These are phyloP conservation scores for Plestiodon gilberti DNA, from an alignment of 2,113 vertebrate species.

Conservation along the genomic window DNA sequence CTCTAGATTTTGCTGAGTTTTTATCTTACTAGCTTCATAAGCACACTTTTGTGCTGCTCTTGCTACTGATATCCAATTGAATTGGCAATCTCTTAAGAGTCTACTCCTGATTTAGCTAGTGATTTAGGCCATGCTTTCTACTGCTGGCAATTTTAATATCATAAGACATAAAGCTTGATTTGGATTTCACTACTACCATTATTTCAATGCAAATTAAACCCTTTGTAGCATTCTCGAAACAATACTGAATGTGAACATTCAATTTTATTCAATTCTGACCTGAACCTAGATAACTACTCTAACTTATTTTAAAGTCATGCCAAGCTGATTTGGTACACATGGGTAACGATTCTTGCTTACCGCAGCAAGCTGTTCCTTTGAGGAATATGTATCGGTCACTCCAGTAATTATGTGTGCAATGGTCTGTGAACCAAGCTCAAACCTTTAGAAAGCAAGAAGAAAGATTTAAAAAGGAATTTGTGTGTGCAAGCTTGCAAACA, in stretches of 20 bases:
- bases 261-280: background rate
- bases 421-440: conserved; percentile 83
- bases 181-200: background rate
- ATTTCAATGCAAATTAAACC: background rate
- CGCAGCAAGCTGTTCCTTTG: conserved; percentile 81
- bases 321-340: background rate
- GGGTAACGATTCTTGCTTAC: conserved; percentile 60
- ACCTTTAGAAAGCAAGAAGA: conserved; percentile 73
- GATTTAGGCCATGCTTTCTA: background rate
- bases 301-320: background rate
- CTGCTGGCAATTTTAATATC: background rate
- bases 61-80: background rate
- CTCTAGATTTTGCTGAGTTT: background rate
- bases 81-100: background rate
- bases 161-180: background rate
- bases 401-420: conserved; percentile 78
- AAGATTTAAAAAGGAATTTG: background rate
- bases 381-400: conserved; percentile 86
- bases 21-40: too few relatives aligned
- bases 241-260: background rate
- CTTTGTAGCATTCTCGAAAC: background rate
- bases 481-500: background rate
- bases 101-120: background rate
- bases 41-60: background rate
- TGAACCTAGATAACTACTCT: background rate